phyloP scores from a whole-genome alignment of 2,888 invertebrate species.

The Pteria penguin region DNA sequence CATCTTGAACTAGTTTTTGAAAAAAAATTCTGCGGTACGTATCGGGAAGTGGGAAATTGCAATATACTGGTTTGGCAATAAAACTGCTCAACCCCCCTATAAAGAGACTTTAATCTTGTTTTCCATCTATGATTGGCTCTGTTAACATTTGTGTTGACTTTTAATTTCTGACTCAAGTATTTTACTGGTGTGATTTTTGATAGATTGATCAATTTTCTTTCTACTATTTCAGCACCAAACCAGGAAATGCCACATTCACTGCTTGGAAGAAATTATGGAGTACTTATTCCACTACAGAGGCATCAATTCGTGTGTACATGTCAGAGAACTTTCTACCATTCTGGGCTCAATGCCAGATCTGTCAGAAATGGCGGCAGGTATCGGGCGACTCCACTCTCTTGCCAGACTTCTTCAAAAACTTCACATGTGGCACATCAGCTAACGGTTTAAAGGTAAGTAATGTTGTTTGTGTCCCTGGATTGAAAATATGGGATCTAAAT shows the following conservation, averaged over 20 bases:
- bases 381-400: constrained; percentile 65
- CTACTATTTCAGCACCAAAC: constrained; percentile 62
- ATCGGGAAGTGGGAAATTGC: too few relatives aligned
- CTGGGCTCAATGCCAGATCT: constrained; percentile 79
- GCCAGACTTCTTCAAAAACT: constrained; percentile 63
- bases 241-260: constrained; percentile 66
- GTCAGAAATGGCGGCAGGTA: constrained; percentile 79
- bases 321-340: constrained; percentile 77
- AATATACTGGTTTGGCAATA: too few relatives aligned
- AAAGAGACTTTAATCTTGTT: too few relatives aligned
- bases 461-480: too few relatives aligned
- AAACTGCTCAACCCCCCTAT: too few relatives aligned
- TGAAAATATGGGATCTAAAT: too few relatives aligned
- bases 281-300: constrained; percentile 72
- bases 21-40: too few relatives aligned
- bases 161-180: background rate
- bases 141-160: background rate
- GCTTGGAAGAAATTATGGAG: constrained; percentile 78
- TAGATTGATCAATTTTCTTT: background rate
- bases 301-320: constrained; percentile 74
- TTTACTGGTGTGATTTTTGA: background rate
- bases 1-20: too few relatives aligned
- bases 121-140: background rate
- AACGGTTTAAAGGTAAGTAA: constrained; percentile 56
- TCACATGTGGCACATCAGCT: constrained; percentile 66